Percentiles rank a stretch among this genome's conserved stretches.
phyloP scores from a whole-genome alignment of 2,888 invertebrate species.

The Bembecia ichneumoniformis region DNA sequence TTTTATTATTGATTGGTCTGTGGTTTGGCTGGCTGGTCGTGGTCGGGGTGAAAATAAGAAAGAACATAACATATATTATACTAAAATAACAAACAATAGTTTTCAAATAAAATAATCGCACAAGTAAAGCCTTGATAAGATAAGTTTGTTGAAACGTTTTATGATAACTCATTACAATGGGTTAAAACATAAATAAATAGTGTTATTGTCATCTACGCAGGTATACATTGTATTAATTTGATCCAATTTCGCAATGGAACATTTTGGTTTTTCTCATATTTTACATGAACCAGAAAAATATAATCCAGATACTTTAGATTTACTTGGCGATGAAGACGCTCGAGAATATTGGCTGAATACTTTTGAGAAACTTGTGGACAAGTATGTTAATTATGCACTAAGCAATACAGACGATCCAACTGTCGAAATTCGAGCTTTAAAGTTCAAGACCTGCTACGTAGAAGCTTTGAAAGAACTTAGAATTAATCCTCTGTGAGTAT shows the following conservation, averaged over 20 bases:
- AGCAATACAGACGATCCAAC: constrained; percentile 82
- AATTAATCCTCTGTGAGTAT: constrained; percentile 84
- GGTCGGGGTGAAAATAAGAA: too few relatives aligned
- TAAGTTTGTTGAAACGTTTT: constrained; percentile 26
- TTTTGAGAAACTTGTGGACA: constrained; percentile 87
- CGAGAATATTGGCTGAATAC: constrained; percentile 93
- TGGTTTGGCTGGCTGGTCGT: too few relatives aligned
- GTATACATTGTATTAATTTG: constrained; percentile 10
- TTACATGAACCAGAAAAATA: constrained; percentile 84
- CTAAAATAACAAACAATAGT: too few relatives aligned
- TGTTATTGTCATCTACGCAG: constrained; percentile 10
- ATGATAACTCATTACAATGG: constrained; percentile 52
- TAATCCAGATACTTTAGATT: constrained; percentile 92
- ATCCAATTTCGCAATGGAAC: constrained; percentile 43
- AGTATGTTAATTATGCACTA: constrained; percentile 87
- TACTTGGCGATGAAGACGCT: constrained; percentile 87
- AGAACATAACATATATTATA: too few relatives aligned
- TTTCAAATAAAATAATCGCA: too few relatives aligned
- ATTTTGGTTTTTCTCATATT: constrained; percentile 68
- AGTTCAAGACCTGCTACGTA: constrained; percentile 87
- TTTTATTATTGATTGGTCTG: too few relatives aligned
- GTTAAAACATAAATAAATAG: constrained; percentile 30
- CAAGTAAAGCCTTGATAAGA: constrained; percentile 27
- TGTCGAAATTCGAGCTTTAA: constrained; percentile 83
- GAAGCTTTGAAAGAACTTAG: constrained; percentile 82